Evolutionary conservation across 2,113 vertebrate species (phyloP), one percentile per base, ranked within the genome.

Genomic region (Tylochromis polylepis): DNA sequence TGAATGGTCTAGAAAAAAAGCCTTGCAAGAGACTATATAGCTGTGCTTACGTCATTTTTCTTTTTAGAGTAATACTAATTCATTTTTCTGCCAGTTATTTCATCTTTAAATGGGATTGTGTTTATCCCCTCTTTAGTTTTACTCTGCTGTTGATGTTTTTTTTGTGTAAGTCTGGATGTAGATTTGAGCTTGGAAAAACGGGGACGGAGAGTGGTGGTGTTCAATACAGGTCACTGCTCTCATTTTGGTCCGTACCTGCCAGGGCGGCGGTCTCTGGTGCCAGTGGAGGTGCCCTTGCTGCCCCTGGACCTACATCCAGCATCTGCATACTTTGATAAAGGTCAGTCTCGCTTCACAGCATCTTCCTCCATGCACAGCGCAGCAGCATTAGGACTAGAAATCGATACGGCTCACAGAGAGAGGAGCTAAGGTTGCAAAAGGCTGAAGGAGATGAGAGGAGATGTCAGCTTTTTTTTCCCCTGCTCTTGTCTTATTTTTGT

Each of bases 261-360:
- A 10, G 46, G 38, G 84, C 9, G 78, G 58, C 57, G 22, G 79
- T 67, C 55, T 41, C 57, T 11, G 87, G 59, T 80, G 86, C 89
- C 82, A 15, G 46, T 34, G 36, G 77, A 87, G 79, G 57, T 72
- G 89, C 80, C 81, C 85, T 62, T 78, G 83, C 85, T 84, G 81
- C 79, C 58, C 85, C 55, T 29, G 82, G 77, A 57, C 79, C 87
- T 72, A 41, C 84, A 67, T 49, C 79, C 81, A 60, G 70, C 80
- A 91, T 95, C 89, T 92, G 89, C 89, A 89, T 91, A 81, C 84
- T 80, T 27, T 90, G 88, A 90, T 92, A 93, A 92, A 94, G 95
- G 94, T 93, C 93, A 92, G 91, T 77, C 16, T 38, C 4, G 72
- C 85, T 85, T 82, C 67, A 81, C 67, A 16, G 87, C 92, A 65